Evolutionary conservation across 2,797 vertebrate species (phyloP), one percentile per base, ranked within the genome.

Genomic region (Lithobates sylvaticus): DNA sequence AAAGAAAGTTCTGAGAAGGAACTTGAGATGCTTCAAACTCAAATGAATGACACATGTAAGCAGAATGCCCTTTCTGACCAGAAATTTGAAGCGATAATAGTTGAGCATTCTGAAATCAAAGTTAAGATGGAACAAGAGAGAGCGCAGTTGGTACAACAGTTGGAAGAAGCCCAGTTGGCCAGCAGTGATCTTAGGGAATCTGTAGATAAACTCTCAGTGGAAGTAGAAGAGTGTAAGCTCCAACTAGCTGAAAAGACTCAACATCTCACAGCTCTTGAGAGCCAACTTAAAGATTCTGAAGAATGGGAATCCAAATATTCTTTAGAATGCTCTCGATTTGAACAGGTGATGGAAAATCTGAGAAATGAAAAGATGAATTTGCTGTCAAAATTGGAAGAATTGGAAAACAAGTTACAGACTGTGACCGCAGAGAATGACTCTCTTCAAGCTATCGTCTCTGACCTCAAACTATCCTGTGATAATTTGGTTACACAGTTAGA

Each of bases 401-500:
- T 92, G 87, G 94, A 94, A 70, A 89, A 93, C 26, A 94, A 94
- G 83, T 79, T 83, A 0, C 88, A 90, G 18, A 10, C 21, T 23
- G 82, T 94, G 67, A 89, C 91, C 79, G 76, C 86, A 3, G 84
- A 91, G 74, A 91, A 85, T 13, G 90, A 90, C 72, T 61, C 86
- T 50, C 89, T 93, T 80, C 83, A 7, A 0, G 80, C 88, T 72
- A 87, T 91, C 13, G 21, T 94, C 0, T 44, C 89, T 8, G 84
- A 90, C 5, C 73, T 95, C 91, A 93, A 96, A 91, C 88, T 26
- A 16, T 90, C 92, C 69, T 90, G 88, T 21, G 86, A 90, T 23
- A 88, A 90, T 83, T 89, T 94, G 61, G 90, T 94, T 86, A 88
- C 92, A 34, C 89, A 97, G 18, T 75, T 97, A 68, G 92, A 95